phyloP scores from a whole-genome alignment of 2,113 vertebrate genomes.

The Elanoides forficatus region DNA sequence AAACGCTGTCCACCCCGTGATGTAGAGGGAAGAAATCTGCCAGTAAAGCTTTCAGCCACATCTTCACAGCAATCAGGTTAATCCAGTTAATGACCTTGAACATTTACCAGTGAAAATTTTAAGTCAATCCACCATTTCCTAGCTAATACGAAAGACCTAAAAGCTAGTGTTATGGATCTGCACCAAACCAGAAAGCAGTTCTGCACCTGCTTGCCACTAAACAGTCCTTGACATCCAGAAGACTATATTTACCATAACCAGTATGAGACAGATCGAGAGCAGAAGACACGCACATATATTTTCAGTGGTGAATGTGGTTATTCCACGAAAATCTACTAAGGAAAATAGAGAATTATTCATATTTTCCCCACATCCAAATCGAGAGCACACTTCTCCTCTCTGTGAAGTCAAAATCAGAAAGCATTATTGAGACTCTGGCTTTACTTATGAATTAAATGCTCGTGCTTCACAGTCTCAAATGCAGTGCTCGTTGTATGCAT shows the following conservation, averaged over 20 bases:
- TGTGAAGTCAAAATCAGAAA: not conserved
- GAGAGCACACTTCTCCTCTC: not conserved
- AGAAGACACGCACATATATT: accelerated
- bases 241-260: accelerated
- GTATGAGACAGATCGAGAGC: not conserved
- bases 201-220: not conserved
- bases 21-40: not conserved
- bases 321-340: not conserved
- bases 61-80: not conserved
- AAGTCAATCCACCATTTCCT: not conserved
- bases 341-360: not conserved
- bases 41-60: not conserved
- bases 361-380: not conserved
- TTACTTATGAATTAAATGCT: not conserved
- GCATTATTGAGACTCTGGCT: not conserved
- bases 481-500: not conserved
- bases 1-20: not conserved
- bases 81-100: not conserved
- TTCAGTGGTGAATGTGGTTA: not conserved
- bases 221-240: accelerated
- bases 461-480: not conserved
- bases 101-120: not conserved
- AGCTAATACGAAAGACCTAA: not conserved
- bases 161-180: no score
- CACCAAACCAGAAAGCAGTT: not conserved